Conservation (phyloP, 1,140 invertebrate species). For the Heliconius himera region DNA sequence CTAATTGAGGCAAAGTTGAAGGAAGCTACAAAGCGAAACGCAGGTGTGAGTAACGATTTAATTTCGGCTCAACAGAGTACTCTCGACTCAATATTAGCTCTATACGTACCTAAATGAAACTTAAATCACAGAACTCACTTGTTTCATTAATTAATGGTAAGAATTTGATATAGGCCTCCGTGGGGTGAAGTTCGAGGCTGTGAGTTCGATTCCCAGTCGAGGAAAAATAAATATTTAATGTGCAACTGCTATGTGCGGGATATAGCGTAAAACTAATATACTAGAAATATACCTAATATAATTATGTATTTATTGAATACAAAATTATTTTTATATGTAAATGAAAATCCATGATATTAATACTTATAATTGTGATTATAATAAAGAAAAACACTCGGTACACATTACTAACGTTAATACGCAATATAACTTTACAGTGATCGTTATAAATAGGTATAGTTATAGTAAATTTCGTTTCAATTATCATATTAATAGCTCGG, state of each 20-base stretch:
- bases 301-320: neutral
- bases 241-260: too few species aligned
- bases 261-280: too few species aligned
- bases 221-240: too few species aligned
- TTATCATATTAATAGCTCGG: conserved; percentile 71
- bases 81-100: conserved; percentile 55
- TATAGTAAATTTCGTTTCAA: conserved; percentile 64
- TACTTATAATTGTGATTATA: neutral
- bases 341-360: neutral
- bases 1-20: conserved; percentile 55
- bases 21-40: conserved; percentile 52
- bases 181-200: too few species aligned
- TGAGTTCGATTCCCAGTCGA: too few species aligned
- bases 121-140: neutral
- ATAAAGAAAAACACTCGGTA: neutral
- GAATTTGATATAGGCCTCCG: neutral
- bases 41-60: conserved; percentile 76
- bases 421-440: neutral
- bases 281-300: neutral
- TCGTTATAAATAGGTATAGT: neutral
- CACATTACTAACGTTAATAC: neutral
- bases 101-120: conserved; percentile 59
- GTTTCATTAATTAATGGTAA: neutral
- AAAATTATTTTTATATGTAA: neutral
- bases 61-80: conserved; percentile 67